These are phyloP conservation scores for Felis catus DNA, from an alignment of 2,113 vertebrate genomes.

Conservation along the genomic window F.catus_Fca126_mat1.0 CM031421.1:65221001-65221500, in stretches of 20 bases:
- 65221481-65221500: not conserved
- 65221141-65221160: not conserved
- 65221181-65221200: not conserved
- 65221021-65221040: constrained; percentile 61
- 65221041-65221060: constrained; percentile 41
- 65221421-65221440: not conserved
- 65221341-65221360: not conserved
- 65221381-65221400: not conserved
- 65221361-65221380: not conserved
- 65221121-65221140: constrained; percentile 16
- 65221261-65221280: not conserved
- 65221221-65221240: not conserved
- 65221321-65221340: not conserved
- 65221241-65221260: constrained; percentile 47
- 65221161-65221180: not conserved
- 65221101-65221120: not conserved
- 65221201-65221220: not conserved
- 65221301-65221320: not conserved
- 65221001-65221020: constrained; percentile 47
- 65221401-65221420: not conserved
- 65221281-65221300: not conserved
- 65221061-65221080: constrained; percentile 10
- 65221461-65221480: not conserved
- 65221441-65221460: not conserved
- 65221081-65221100: constrained; percentile 29